Conservation (phyloP, 2,888 invertebrate genomes). For the Pseudeuparius sepicola region DNA sequence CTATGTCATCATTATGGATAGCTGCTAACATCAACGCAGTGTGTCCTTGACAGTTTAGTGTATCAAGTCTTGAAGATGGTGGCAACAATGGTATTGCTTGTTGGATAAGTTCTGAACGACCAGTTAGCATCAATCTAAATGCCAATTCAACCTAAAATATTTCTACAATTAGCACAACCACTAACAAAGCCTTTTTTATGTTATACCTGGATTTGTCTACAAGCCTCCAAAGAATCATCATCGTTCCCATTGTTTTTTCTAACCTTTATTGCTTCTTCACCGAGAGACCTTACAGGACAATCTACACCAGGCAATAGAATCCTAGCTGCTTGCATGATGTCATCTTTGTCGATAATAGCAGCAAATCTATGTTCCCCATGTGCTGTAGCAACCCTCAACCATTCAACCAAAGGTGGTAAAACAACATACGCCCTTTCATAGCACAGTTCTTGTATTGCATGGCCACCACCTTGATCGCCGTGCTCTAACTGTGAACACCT, state of each 20-base stretch:
- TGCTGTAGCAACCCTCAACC: conserved; percentile 74
- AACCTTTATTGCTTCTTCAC: conserved; percentile 45
- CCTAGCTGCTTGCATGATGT: conserved; percentile 80
- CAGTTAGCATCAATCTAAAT: conserved; percentile 72
- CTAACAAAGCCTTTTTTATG: background rate
- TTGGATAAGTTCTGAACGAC: conserved; percentile 65
- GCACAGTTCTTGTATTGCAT: conserved; percentile 55
- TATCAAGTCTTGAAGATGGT: conserved; percentile 59
- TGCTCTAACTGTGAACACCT: conserved; percentile 68
- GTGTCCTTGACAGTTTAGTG: conserved; percentile 67
- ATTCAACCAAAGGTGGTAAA: conserved; percentile 82
- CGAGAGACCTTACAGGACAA: conserved; percentile 71
- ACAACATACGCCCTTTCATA: conserved; percentile 83
- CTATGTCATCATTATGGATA: conserved; percentile 67
- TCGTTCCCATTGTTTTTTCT: conserved; percentile 34
- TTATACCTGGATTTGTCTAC: conserved; percentile 35
- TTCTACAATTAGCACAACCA: conserved; percentile 8
- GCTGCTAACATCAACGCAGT: conserved; percentile 79
- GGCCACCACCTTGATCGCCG: conserved; percentile 33
- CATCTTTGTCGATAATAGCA: conserved; percentile 64
- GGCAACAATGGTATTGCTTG: conserved; percentile 70
- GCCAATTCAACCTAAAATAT: conserved; percentile 54
- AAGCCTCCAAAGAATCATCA: conserved; percentile 35
- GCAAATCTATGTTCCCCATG: conserved; percentile 75
- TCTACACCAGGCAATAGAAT: conserved; percentile 80